Base-by-base conservation (phyloP, 2,797 vertebrate genomes). In the Buphagus erythrorhynchus region DNA sequence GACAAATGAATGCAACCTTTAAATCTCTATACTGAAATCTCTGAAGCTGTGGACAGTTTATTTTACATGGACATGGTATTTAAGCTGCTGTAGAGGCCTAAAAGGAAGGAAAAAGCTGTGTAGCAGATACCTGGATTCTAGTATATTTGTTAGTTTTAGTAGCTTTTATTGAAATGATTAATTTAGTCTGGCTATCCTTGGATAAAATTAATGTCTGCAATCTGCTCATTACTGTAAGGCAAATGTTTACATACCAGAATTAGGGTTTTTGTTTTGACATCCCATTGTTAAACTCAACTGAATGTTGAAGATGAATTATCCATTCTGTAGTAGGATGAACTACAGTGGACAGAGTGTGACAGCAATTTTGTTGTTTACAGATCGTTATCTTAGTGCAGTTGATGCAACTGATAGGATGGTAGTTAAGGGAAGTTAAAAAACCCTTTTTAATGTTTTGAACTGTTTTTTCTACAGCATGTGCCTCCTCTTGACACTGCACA, bases 201-300 rank as follows among this genome's bases (percentile, higher is more conserved):
- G 31, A 51, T 90, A 67, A 79, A 90, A 72, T 80, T 16, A 74
- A 58, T 46, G 49, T 45, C 52, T 45, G 5, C 0, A 0, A 49
- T 85, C 24, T 79, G n/a, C 54, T 94, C 29, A 9, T 77, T 86
- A 61, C n/a, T 82, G 49, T 65, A 81, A 93, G 38, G 52, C 49
- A 80, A 89, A 67, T 68, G 46, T 95, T 95, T 90, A 48, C 69
- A 25, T 83, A 83, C 42, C 15, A 76, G 49, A 88, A 82, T 90
- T 61, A n/a, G 31, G 33, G 40, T 3, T 67, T 87, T 89, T 87
- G 16, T 93, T 89, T 87, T 16, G 9, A 77, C n/a, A 49, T 73
- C 67, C 35, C 13, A 31, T 45, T 61, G 49, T 82, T 76, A 71
- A 88, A 77, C 42, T 87, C 72, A 35, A 19, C 61, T 67, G 42